Evolutionary conservation across 2,888 invertebrate species (phyloP).

Genomic region (Perdita meconis): DNA sequence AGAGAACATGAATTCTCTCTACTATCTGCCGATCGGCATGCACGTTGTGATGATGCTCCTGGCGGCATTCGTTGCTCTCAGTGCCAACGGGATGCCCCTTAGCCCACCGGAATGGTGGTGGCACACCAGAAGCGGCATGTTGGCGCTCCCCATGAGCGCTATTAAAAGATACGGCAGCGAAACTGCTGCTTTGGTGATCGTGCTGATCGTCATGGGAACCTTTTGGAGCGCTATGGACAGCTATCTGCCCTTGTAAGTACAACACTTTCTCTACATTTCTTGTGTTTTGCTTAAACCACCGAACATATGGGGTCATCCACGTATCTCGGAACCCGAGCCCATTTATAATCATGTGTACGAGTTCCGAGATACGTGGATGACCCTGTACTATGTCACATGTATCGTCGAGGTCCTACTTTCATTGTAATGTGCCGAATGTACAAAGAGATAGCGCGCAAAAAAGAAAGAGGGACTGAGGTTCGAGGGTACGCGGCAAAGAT

Average conservation of each 20-base stretch:
- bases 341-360: no score
- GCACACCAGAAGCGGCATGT: conserved; percentile 91
- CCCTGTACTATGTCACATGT: no score
- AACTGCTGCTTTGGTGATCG: conserved; percentile 88
- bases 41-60: conserved; percentile 87
- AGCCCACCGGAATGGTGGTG: conserved; percentile 95
- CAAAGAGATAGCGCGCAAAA: no score
- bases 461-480: no score
- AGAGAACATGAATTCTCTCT: conserved; percentile 81
- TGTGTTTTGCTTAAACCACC: conserved; percentile 46
- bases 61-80: conserved; percentile 75
- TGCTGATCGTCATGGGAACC: conserved; percentile 89
- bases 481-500: no score
- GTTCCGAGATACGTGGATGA: no score
- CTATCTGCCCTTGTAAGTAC: conserved; percentile 90
- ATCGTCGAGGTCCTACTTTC: no score
- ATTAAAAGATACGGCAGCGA: conserved; percentile 91
- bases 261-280: no score
- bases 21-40: conserved; percentile 86
- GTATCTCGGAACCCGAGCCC: no score
- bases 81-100: conserved; percentile 88
- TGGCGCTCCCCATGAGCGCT: conserved; percentile 92
- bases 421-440: no score
- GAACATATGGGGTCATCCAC: no score
- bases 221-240: conserved; percentile 93